Evolutionary conservation across 2,113 vertebrate species (phyloP).

Genomic region (Heterochromis multidens): DNA sequence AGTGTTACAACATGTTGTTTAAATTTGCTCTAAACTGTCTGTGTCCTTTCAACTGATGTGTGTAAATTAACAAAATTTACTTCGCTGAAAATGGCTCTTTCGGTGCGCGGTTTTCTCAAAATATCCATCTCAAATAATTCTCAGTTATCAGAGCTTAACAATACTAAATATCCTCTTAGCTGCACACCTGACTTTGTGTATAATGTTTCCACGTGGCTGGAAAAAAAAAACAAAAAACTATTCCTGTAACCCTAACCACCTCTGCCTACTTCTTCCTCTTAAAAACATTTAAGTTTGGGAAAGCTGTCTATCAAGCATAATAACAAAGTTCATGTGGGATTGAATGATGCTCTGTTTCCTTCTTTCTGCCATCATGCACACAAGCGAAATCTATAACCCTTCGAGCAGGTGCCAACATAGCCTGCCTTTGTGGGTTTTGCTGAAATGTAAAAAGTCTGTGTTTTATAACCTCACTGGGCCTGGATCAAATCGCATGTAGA

Average conservation of each 20-base stretch:
- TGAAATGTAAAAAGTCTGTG: background rate
- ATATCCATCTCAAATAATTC: background rate
- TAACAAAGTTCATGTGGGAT: background rate
- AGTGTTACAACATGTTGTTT: background rate
- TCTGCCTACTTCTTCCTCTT: background rate
- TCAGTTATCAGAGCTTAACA: background rate
- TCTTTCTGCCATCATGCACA: background rate
- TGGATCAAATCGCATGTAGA: background rate
- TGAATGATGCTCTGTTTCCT: background rate
- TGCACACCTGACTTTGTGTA: fast-evolving
- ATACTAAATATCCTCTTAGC: background rate
- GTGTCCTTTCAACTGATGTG: background rate
- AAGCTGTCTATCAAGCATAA: background rate
- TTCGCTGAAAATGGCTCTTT: background rate
- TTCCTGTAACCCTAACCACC: background rate
- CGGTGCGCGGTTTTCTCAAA: background rate
- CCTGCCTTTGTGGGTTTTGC: background rate
- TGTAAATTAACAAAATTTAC: background rate
- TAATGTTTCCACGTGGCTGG: background rate
- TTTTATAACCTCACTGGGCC: background rate
- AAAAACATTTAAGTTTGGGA: background rate
- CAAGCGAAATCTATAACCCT: background rate
- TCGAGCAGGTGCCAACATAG: background rate
- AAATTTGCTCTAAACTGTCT: background rate
- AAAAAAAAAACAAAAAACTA: background rate